Evolutionary conservation across 2,113 vertebrate genomes (phyloP).

Genomic region (Lycaon pictus): DNA sequence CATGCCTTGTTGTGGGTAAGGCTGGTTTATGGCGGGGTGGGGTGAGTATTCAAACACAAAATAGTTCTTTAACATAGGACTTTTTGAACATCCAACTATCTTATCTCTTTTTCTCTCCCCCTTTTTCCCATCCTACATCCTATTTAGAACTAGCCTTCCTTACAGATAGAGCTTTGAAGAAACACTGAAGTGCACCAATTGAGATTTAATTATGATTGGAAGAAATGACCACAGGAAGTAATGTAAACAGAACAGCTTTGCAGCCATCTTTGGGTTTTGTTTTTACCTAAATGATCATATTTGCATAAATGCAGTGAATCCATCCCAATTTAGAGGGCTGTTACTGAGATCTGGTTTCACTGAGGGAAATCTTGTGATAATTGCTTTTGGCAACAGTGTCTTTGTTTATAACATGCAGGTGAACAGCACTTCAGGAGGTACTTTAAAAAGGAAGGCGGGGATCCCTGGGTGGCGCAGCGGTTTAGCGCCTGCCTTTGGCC

Average conservation of each 20-base stretch:
- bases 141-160: conserved; percentile 1
- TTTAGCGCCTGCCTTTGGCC: too few relatives aligned
- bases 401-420: conserved; percentile 17
- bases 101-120: background rate
- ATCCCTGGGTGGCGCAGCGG: too few relatives aligned
- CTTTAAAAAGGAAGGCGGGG: background rate
- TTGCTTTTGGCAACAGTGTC: conserved; percentile 51
- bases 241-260: conserved; percentile 3
- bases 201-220: background rate
- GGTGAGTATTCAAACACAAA: background rate
- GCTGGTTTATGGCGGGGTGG: background rate
- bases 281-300: conserved; percentile 13
- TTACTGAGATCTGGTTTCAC: conserved; percentile 57
- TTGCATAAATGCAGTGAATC: conserved; percentile 60
- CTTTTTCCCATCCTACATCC: background rate
- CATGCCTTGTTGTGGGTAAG: background rate
- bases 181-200: background rate
- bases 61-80: background rate
- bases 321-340: conserved; percentile 26
- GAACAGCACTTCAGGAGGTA: background rate
- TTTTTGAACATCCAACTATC: background rate
- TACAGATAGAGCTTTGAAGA: background rate
- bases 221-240: conserved; percentile 12
- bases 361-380: conserved; percentile 28
- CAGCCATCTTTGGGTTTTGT: background rate